These are phyloP conservation scores for Aleiodes sp. DNA, from an alignment of 1,140 invertebrate genomes.

Conservation along the genomic window DNA sequence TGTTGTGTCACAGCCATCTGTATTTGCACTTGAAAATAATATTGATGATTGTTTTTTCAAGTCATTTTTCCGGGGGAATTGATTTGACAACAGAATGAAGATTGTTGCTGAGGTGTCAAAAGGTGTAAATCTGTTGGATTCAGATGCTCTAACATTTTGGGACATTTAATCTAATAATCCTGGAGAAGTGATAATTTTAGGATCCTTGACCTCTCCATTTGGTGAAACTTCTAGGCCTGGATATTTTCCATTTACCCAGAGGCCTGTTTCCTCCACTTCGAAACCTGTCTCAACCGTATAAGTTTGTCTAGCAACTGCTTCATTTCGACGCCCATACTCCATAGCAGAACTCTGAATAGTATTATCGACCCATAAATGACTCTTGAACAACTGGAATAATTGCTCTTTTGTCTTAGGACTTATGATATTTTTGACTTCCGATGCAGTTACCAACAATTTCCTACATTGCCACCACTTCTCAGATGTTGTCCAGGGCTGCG, in stretches of 20 bases:
- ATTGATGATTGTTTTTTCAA: neutral
- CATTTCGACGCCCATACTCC: constrained; percentile 19
- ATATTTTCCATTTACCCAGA: neutral
- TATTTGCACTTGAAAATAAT: neutral
- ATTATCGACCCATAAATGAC: constrained; percentile 21
- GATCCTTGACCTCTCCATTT: neutral
- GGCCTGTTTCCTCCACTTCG: neutral
- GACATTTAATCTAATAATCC: constrained; percentile 31
- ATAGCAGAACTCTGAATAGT: constrained; percentile 12
- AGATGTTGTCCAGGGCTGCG: no score
- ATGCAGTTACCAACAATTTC: constrained; percentile 31
- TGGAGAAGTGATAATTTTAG: neutral
- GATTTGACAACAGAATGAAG: neutral
- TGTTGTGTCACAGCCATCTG: neutral
- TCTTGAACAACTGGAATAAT: constrained; percentile 17
- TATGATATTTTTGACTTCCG: constrained; percentile 16
- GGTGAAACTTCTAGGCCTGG: neutral
- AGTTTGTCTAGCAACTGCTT: neutral
- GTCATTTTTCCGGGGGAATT: neutral
- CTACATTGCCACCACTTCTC: constrained; percentile 17
- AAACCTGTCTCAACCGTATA: neutral
- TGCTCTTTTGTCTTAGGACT: neutral
- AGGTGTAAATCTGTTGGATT: neutral
- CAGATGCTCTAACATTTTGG: constrained; percentile 11
- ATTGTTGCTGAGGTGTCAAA: neutral